These are phyloP conservation scores for Sylvilagus bachmani DNA, from an alignment of 2,113 vertebrate species.

Conservation along the genomic window DNA sequence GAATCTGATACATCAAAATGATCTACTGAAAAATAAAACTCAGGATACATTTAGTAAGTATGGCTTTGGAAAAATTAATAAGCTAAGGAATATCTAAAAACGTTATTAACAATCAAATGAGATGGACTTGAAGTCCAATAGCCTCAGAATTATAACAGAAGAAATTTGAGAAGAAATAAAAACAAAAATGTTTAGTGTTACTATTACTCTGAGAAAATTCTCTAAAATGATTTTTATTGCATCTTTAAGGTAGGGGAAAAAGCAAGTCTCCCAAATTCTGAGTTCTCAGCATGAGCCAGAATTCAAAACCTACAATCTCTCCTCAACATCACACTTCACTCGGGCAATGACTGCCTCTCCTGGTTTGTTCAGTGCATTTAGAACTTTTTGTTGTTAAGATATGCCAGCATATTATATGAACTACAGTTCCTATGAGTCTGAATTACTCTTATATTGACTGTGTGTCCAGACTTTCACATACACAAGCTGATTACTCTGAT, in stretches of 20 bases:
- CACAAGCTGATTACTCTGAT: neutral
- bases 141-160: neutral
- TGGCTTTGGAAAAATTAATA: neutral
- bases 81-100: neutral
- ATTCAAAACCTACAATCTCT: neutral
- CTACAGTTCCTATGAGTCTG: neutral
- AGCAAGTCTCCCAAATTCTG: neutral
- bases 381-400: neutral
- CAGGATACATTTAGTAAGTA: neutral
- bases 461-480: neutral
- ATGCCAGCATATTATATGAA: neutral
- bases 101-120: neutral
- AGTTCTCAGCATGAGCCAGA: neutral
- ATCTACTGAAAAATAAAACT: neutral
- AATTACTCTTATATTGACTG: neutral
- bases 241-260: neutral
- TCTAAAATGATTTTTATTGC: neutral
- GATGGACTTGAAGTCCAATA: neutral
- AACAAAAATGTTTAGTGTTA: neutral
- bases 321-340: neutral
- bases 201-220: neutral
- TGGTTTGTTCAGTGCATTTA: slow-evolving; percentile 17
- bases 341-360: neutral
- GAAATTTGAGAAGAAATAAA: slow-evolving; percentile 30
- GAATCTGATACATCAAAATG: slow-evolving; percentile 29